Base-by-base conservation (phyloP, 1,140 invertebrate genomes). In the Druon quercuslanigerum region DNA sequence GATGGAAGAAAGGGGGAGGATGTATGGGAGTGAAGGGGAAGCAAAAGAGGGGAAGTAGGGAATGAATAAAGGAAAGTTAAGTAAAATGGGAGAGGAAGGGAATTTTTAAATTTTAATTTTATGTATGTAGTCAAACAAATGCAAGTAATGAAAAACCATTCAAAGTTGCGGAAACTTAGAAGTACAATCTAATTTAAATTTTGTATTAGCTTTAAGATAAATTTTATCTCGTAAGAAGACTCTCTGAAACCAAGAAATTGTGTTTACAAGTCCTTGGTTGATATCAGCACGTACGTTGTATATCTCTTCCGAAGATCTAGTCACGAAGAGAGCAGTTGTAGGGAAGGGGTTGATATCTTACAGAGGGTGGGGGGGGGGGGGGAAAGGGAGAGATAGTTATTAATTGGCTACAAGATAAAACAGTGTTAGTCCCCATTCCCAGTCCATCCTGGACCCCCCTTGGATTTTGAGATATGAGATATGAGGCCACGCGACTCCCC, bases 401-500 rank as follows among this genome's bases (percentile, higher is more conserved):
- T 91, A 91, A 91, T 91, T 89, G 87, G 88, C 86, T 90, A 91
- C 87, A 90, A 82, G 89, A 91, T 91, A 88, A 90, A 90, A 87
- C 87, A 88, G 86, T 88, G 89, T 90, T 90, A 87, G 87, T 88
- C 84, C 82, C 84, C 84, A 85, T 89, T 87, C 84, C 81, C 83
- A 84, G 87, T 87, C 85, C 84, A 82, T 81, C 82, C 79, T 50
- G 82, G 85, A 90, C 88, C 88, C 88, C 90, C 87, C 86, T 79
- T 83, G 87, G 89, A 80, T 86, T 87, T 71, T 77, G 25, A 33
- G 25, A 33, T 78, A 80, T 84, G 87, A 90, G 85, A 89, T 89
- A 90, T 88, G 86, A 84, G 85, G 88, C 89, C 88, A 90, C 87
- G 88, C 89, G 88, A 89, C 88, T 89, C 82, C 83, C 82, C 82